Evolutionary conservation across 2,113 vertebrate genomes (phyloP), one percentile per base, ranked within the genome.

Genomic region (Melanerpes formicivorus): DNA sequence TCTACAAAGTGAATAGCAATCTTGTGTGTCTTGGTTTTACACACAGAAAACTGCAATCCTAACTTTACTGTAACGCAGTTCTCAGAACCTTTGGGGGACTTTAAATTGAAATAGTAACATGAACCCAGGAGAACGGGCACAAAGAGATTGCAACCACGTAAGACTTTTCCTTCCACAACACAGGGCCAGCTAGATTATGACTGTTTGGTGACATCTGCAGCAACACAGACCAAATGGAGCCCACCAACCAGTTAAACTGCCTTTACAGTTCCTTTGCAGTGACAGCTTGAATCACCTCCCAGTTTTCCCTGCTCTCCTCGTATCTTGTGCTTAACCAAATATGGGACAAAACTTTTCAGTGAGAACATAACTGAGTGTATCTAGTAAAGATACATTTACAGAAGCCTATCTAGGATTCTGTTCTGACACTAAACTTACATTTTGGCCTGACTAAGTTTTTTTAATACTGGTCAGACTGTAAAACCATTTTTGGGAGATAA

Each of bases 201-300:
- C 70, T 70, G n/a, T 74, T 71, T 5, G 21, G 74, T 67, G 74
- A 78, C 37, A 67, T 37, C 3, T 23, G 60, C 30, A 93, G 64
- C 64, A 92, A 62, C 27, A 34, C 32, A 75, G 71, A 81, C 50
- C 50, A 84, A 55, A 7, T 1, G 0, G 27, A 88, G 62, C 59
- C 87, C 93, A 85, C 65, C 52, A 93, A 62, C 65, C 77, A 80
- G 70, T 83, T 77, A 34, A 83, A 93, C 60, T 42, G 54, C 72
- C 80, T 94, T 87, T n/a, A 75, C 18, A 87, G 66, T 10, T 65
- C 66, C 59, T 82, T 9, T 44, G 64, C 69, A 88, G 59, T 44
- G 18, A 58, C 77, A 78, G 56, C 34, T 59, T 65, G 14, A 75
- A 65, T 54, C 44, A 40, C 12, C 10, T 83, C 67, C 67, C 37